Base-by-base conservation (phyloP, 2,888 invertebrate species). In the Rambutsinella grinnellia region DNA sequence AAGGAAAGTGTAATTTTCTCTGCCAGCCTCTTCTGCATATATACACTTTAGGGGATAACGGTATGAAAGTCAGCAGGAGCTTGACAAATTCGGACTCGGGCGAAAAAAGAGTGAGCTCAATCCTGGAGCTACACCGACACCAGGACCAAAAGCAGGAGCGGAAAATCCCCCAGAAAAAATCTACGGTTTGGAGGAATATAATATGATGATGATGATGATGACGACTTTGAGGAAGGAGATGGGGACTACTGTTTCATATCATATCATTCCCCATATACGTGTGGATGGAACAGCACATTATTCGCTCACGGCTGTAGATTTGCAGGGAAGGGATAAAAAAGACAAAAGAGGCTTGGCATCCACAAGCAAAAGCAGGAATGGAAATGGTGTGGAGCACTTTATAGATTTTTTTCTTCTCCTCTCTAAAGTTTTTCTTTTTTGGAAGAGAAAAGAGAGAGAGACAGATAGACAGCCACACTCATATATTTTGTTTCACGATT, bases 241-340 rank as follows among this genome's bases (percentile, higher is more conserved):
- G 36, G 13, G 13, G 6, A 36, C 36, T 36, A 36, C 36, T 36
- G 36, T 36, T 36, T 36, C 36, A 36, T 36, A 36, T 8, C 13
- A 36, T 36, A 36, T 36, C 36, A 36, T 36, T 36, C 13, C 36
- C 36, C n/a, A n/a, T n/a, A n/a, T n/a, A 36, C 15, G 46, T 44
- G 27, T 47, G 51, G 61, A 61, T n/a, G n/a, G n/a, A n/a, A n/a
- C n/a, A n/a, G n/a, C n/a, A n/a, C n/a, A n/a, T n/a, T n/a, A 27
- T 63, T 66, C 61, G 66, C 74, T 74, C 74, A 66, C 57, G 74
- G 74, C 66, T 66, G 54, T 67, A 60, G 74, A 74, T 74, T 74
- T 72, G 65, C 66, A 53, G 36, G 49, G 24, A 24, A 61, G 13
- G 28, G 13, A 63, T 26, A 17, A 47, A 63, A 27, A 54, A n/a